Conservation (phyloP, 2,888 invertebrate genomes). For the Amphipyra tragopoginis region DNA sequence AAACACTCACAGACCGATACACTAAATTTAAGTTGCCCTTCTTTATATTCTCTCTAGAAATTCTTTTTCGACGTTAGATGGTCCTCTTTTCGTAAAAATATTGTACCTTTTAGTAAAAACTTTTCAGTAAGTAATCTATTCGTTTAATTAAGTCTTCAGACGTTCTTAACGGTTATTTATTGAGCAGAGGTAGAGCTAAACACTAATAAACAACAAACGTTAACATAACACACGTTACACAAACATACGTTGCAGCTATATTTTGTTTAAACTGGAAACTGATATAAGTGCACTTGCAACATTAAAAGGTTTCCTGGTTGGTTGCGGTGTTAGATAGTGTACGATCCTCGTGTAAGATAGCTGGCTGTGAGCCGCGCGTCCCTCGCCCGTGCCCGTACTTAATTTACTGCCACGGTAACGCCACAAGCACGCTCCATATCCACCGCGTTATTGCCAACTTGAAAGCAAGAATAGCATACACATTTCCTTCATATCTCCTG, state of each 20-base stretch:
- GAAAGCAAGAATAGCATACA: slow-evolving; percentile 87
- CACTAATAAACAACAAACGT: slow-evolving; percentile 16
- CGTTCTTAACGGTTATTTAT: slow-evolving; percentile 9
- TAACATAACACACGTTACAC: slow-evolving; percentile 20
- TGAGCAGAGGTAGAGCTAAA: slow-evolving; percentile 11
- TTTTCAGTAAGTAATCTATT: slow-evolving; percentile 10
- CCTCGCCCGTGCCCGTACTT: slow-evolving; percentile 77
- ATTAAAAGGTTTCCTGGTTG: slow-evolving; percentile 69
- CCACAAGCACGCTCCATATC: slow-evolving; percentile 88
- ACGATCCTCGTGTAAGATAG: slow-evolving; percentile 76
- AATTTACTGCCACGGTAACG: slow-evolving; percentile 87
- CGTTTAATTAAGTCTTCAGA: slow-evolving; percentile 16
- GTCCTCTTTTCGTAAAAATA: slow-evolving; percentile 28
- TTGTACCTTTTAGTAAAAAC: slow-evolving; percentile 12
- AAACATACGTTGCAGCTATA: slow-evolving; percentile 38
- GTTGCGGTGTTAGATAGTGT: slow-evolving; percentile 71
- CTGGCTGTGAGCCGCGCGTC: slow-evolving; percentile 75
- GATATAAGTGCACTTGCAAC: slow-evolving; percentile 69
- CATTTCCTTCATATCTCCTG: slow-evolving; percentile 86
- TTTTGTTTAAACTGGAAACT: slow-evolving; percentile 65
- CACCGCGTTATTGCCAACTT: slow-evolving; percentile 88
- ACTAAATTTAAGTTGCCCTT: slow-evolving; percentile 83
- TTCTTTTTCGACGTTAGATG: slow-evolving; percentile 62
- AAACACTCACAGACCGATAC: slow-evolving; percentile 84
- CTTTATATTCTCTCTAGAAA: slow-evolving; percentile 79